phyloP scores from a whole-genome alignment of 2,113 vertebrate genomes.

The Anoura caudifer region DNA sequence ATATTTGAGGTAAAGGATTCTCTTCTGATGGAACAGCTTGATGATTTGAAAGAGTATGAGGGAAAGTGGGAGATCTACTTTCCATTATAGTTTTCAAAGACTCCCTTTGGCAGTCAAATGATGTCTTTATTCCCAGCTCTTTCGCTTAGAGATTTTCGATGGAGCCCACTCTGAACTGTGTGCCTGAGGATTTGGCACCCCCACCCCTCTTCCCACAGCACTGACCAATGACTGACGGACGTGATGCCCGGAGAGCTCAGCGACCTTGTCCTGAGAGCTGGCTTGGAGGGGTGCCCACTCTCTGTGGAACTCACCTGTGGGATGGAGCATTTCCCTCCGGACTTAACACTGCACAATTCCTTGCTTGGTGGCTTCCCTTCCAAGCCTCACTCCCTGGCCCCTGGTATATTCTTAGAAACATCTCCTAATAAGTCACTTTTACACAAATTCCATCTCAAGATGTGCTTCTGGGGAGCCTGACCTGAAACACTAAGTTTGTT shows the following conservation, averaged over 20 bases:
- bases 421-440: not conserved
- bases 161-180: not conserved
- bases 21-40: not conserved
- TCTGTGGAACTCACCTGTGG: not conserved
- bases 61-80: not conserved
- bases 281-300: accelerated
- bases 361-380: not conserved
- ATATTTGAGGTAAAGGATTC: not conserved
- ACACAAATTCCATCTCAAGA: not conserved
- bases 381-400: not conserved
- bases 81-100: not conserved
- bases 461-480: not conserved
- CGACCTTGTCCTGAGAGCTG: too few relatives aligned
- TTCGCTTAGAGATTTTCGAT: not conserved
- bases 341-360: not conserved
- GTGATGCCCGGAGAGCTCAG: accelerated
- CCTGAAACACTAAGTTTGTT: not conserved
- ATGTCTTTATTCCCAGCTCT: not conserved
- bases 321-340: not conserved
- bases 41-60: not conserved
- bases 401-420: not conserved
- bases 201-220: not conserved
- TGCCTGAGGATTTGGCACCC: not conserved
- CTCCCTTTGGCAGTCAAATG: not conserved
- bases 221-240: not conserved